Evolutionary conservation across 2,888 invertebrate genomes (phyloP), one percentile per base, ranked within the genome.

Genomic region (Leptinotarsa rubiginosa): DNA sequence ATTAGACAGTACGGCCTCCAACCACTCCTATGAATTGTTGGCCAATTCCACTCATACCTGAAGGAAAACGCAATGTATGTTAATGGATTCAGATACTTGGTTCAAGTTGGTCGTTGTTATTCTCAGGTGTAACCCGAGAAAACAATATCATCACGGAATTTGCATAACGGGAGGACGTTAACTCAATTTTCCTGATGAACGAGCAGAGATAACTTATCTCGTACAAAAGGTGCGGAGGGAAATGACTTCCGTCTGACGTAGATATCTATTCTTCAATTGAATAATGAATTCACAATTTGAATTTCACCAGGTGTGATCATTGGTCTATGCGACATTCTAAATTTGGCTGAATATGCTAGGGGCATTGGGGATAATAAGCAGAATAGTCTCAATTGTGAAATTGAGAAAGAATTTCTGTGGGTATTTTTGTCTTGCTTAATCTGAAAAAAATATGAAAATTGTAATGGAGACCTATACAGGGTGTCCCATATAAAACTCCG

Each of bases 111-210:
- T 20, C 56, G 20, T 56, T 20, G 56, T 56, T 56, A 56, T 56
- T 56, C 20, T 56, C 56, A 56, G 56, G 56, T 56, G 56, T 56
- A 20, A 10, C 18, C 16, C 12, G 20, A n/a, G 56, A 20, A 56
- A 20, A 56, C 56, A 56, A 56, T 56, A 56, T 56, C 56, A 56
- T 56, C 56, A 20, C 3, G 12, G 4, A 22, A 56, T 56, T 56
- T 56, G 22, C 56, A 56, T 56, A 56, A 20, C 20, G 13, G 56
- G 7, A 18, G 13, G 56, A 56, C 13, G 13, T 7, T 10, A 20
- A 56, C 56, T 56, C 12, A 56, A 56, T 56, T 56, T 56, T 56
- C 56, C 22, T 56, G 10, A 20, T 56, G 56, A 20, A 56, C 13
- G 13, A 56, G 20, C 56, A 20, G 20, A 56, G 20, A 56, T 20